Conservation (phyloP, 2,797 vertebrate genomes). For the Halcyon chelicuti region DNA sequence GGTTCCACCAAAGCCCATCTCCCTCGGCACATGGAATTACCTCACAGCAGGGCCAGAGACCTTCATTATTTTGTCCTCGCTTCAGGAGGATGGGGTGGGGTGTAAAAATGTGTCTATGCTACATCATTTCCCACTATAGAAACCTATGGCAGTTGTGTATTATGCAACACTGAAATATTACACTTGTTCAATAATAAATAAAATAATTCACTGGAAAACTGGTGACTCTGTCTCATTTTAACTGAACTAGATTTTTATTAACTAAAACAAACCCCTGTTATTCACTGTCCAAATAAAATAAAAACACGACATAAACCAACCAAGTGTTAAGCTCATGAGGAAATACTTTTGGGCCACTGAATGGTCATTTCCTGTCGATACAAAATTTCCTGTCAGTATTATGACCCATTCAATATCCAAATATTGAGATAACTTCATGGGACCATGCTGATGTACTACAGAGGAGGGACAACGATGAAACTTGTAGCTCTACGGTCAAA, state of each 20-base stretch:
- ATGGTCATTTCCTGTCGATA: background rate
- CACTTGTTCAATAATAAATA: background rate
- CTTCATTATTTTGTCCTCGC: background rate
- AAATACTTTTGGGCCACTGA: background rate
- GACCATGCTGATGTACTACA: background rate
- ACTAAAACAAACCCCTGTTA: background rate
- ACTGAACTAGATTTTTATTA: background rate
- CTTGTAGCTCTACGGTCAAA: background rate
- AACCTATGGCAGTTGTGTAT: background rate
- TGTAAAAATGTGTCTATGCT: background rate
- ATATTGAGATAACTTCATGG: background rate
- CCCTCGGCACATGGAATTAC: accelerated
- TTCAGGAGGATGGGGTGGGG: accelerated
- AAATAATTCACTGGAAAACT: background rate
- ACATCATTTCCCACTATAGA: background rate
- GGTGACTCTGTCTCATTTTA: background rate
- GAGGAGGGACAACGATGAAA: background rate
- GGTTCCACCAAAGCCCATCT: background rate
- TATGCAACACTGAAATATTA: background rate
- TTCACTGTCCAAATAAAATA: background rate
- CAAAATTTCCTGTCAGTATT: background rate
- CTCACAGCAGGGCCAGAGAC: background rate
- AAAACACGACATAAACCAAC: background rate
- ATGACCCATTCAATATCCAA: background rate
- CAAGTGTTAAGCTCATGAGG: background rate